Evolutionary conservation across 2,797 vertebrate genomes (phyloP).

Genomic region (Florisuga fusca): DNA sequence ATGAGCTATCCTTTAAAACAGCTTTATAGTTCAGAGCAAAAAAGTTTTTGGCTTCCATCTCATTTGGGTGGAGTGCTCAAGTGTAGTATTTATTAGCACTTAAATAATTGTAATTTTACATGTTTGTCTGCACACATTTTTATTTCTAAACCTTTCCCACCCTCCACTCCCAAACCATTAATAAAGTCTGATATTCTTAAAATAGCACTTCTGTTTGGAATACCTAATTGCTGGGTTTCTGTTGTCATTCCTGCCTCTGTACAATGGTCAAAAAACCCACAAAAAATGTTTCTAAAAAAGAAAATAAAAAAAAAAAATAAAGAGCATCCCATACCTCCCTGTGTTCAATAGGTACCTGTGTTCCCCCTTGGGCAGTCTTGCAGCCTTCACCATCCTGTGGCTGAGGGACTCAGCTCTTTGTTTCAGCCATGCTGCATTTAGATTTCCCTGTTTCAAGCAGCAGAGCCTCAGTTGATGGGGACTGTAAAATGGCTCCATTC

Average conservation of each 20-base stretch:
- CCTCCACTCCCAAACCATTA: neutral
- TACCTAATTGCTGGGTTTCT: constrained; percentile 20
- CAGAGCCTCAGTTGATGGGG: neutral
- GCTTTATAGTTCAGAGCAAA: neutral
- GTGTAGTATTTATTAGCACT: neutral
- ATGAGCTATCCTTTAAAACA: neutral
- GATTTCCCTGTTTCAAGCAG: neutral
- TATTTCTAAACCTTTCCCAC: neutral
- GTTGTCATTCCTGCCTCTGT: neutral
- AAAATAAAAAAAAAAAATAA: neutral
- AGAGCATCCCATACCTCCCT: neutral
- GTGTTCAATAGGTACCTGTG: constrained; percentile 18
- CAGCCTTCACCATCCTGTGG: neutral
- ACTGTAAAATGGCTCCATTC: neutral
- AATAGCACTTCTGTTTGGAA: constrained; percentile 24
- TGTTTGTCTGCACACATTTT: neutral
- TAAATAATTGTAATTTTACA: neutral
- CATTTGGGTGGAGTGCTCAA: neutral
- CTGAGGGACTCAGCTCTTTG: neutral
- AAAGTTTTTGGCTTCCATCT: neutral
- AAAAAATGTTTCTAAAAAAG: neutral
- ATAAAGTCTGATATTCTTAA: constrained; percentile 30
- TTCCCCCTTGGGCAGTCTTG: neutral
- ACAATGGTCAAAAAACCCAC: neutral
- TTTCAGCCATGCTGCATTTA: neutral